Evolutionary conservation across 2,113 vertebrate species (phyloP).

Genomic region (Dermatemys mawii): DNA sequence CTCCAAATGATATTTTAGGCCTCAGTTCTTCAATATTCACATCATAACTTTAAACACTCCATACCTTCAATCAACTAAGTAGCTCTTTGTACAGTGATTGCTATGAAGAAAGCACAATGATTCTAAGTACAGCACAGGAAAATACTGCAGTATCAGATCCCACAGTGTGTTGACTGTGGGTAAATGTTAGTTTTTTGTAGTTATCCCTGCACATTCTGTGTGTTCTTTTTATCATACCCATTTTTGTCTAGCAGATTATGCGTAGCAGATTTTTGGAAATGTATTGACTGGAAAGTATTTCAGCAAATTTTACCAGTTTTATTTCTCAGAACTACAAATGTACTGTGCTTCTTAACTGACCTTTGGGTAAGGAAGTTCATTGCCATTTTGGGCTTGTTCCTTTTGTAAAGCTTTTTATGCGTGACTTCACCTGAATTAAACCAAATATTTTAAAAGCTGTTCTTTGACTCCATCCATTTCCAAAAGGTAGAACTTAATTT

Average conservation of each 20-base stretch:
- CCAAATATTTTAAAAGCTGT: background rate
- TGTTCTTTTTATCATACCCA: constrained; percentile 19
- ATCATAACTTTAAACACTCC: constrained; percentile 53
- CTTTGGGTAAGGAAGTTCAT: background rate
- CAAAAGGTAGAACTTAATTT: background rate
- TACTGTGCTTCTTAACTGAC: constrained; percentile 1
- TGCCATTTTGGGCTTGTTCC: background rate
- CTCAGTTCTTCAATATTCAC: constrained; percentile 61
- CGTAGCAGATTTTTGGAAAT: constrained; percentile 51
- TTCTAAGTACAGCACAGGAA: background rate
- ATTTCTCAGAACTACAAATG: background rate
- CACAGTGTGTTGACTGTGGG: background rate
- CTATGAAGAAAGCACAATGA: constrained; percentile 15
- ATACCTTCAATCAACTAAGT: constrained; percentile 51
- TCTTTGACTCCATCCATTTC: background rate
- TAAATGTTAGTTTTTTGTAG: background rate
- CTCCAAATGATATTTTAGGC: constrained; percentile 67
- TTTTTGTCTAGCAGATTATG: constrained; percentile 38
- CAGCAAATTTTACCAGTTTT: constrained; percentile 20
- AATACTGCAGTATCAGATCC: background rate
- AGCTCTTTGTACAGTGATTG: constrained; percentile 57
- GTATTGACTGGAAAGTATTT: constrained; percentile 48
- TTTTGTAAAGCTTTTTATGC: constrained; percentile 13
- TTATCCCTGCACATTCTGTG: background rate
- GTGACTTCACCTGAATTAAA: background rate